phyloP scores from a whole-genome alignment of 2,888 invertebrate genomes.

The Metellina segmentata region DNA sequence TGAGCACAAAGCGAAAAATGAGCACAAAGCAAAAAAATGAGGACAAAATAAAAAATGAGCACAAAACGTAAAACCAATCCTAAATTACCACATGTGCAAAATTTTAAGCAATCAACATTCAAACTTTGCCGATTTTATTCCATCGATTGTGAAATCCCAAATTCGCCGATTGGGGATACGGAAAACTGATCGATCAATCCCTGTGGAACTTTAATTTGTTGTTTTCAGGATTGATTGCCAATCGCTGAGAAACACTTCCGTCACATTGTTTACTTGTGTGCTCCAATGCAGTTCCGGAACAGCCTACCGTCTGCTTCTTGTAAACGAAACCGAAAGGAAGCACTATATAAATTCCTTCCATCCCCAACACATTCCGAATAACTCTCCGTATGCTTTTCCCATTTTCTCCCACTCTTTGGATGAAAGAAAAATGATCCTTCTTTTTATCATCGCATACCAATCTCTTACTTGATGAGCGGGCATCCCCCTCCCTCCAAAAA shows the following conservation, averaged over 20 bases:
- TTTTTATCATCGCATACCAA: conserved; percentile 50
- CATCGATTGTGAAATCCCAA: not conserved
- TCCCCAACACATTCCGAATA: conserved; percentile 2
- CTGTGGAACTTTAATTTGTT: not conserved
- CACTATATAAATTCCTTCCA: not conserved
- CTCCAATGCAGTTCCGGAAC: not conserved
- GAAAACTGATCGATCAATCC: not conserved
- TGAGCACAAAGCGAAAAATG: not conserved
- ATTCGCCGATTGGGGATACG: not conserved
- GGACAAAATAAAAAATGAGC: too few relatives aligned
- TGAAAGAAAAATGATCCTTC: conserved; percentile 58
- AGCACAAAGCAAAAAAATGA: too few relatives aligned
- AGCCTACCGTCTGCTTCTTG: not conserved
- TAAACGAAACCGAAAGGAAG: not conserved
- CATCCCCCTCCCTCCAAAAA: conserved; percentile 5
- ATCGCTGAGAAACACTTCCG: not conserved
- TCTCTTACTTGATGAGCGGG: conserved; percentile 36
- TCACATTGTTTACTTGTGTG: not conserved
- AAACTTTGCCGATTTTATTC: not conserved
- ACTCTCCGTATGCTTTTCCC: conserved; percentile 2
- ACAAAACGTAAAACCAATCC: not conserved
- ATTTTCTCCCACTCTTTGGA: conserved; percentile 18
- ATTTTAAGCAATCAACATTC: not conserved
- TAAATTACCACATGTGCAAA: not conserved
- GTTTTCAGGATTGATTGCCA: not conserved